Conservation (phyloP, 2,888 invertebrate genomes). For the Apodemia zela region DNA sequence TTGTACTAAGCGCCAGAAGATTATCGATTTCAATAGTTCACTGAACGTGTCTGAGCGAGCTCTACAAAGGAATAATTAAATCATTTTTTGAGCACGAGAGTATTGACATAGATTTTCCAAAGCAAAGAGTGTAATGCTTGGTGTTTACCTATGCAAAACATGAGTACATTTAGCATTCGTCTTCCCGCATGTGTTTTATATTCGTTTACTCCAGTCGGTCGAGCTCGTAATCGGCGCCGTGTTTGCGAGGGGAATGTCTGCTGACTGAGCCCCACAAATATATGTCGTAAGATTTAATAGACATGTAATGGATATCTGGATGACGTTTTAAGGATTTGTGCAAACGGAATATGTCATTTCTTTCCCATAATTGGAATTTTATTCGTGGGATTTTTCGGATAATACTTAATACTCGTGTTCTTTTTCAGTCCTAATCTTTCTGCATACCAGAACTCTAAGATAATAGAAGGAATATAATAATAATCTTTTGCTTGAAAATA, state of each 20-base stretch:
- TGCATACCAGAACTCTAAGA: background rate
- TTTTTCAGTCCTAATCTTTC: background rate
- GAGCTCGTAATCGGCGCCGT: constrained; percentile 74
- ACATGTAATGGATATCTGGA: constrained; percentile 81
- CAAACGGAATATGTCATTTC: constrained; percentile 80
- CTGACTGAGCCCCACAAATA: constrained; percentile 77
- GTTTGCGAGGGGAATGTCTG: constrained; percentile 76
- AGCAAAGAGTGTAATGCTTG: constrained; percentile 34
- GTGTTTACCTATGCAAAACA: constrained; percentile 78
- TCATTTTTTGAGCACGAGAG: background rate
- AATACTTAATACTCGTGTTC: constrained; percentile 53
- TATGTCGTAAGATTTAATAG: constrained; percentile 81
- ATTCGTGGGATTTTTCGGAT: constrained; percentile 74
- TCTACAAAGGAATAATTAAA: constrained; percentile 8
- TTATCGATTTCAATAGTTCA: background rate
- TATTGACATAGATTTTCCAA: background rate
- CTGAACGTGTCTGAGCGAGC: background rate
- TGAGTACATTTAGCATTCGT: constrained; percentile 76
- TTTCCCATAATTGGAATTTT: constrained; percentile 74
- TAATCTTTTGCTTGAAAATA: too few relatives aligned
- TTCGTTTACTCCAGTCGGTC: constrained; percentile 78
- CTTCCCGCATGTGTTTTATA: constrained; percentile 79
- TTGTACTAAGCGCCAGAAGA: background rate
- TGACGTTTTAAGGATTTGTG: constrained; percentile 81
- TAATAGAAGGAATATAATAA: background rate